phyloP scores from a whole-genome alignment of 2,888 invertebrate species.

The Entomobrya multifasciata region DNA sequence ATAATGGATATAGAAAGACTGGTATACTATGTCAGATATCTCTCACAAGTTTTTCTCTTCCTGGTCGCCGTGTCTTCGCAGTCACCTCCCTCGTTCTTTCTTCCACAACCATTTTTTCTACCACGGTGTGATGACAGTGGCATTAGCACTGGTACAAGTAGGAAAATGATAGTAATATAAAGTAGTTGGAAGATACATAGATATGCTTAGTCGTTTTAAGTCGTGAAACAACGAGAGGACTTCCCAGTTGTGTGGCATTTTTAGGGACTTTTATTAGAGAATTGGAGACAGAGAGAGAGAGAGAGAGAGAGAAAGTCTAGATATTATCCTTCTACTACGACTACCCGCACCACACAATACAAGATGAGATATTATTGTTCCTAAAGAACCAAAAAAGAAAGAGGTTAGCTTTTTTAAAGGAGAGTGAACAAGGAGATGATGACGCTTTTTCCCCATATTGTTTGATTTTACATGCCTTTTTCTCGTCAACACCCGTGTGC shows the following conservation, averaged over 20 bases:
- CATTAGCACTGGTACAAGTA: constrained; percentile 3
- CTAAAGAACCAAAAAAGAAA: background rate
- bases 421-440: no score
- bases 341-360: constrained; percentile 1
- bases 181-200: background rate
- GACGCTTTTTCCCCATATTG: constrained; percentile 52
- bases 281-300: no score
- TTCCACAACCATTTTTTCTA: no score
- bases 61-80: no score
- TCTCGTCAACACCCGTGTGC: constrained; percentile 41
- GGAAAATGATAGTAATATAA: background rate
- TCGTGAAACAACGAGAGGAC: constrained; percentile 13
- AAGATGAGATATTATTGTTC: constrained; percentile 38
- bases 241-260: background rate
- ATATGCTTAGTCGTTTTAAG: background rate
- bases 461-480: constrained; percentile 61
- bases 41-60: background rate
- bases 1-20: constrained; percentile 50
- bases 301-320: background rate
- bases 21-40: background rate
- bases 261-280: background rate
- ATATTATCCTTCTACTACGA: constrained; percentile 7
- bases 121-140: background rate
- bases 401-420: background rate
- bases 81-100: no score